Conservation (phyloP, 2,113 vertebrate species). For the Oryzias melastigma region DNA sequence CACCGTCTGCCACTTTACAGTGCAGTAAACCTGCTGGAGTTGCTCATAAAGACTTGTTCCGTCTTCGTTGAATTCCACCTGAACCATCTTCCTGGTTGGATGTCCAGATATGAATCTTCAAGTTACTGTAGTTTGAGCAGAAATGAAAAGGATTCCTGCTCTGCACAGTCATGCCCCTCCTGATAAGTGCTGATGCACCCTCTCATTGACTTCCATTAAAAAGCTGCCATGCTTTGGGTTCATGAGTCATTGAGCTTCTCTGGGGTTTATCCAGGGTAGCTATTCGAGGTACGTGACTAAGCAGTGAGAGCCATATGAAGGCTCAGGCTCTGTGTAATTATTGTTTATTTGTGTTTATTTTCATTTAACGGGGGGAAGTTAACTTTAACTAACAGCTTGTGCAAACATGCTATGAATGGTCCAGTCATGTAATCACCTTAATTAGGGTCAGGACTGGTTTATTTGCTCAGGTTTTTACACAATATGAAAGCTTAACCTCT, state of each 20-base stretch:
- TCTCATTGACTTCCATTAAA: constrained; percentile 73
- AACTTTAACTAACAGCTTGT: constrained; percentile 64
- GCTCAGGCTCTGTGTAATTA: constrained; percentile 71
- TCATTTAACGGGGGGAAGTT: constrained; percentile 74
- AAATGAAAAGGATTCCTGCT: constrained; percentile 12
- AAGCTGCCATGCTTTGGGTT: constrained; percentile 61
- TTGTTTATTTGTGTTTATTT: constrained; percentile 81
- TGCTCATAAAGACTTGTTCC: too few species aligned
- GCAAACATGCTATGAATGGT: constrained; percentile 66
- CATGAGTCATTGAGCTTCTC: constrained; percentile 67
- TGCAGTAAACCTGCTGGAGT: too few species aligned
- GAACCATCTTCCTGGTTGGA: too few species aligned
- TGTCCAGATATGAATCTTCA: background rate
- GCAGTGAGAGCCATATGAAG: constrained; percentile 62
- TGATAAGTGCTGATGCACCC: constrained; percentile 64
- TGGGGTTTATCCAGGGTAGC: constrained; percentile 76
- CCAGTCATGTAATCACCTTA: constrained; percentile 63
- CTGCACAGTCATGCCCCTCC: constrained; percentile 46
- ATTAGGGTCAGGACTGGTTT: constrained; percentile 57
- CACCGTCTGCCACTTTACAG: too few species aligned
- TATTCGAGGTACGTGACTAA: constrained; percentile 74
- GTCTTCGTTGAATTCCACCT: too few species aligned
- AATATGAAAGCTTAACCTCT: constrained; percentile 50
- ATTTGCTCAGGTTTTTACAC: constrained; percentile 50
- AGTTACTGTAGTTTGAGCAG: constrained; percentile 12